These are phyloP conservation scores for Mustela lutreola DNA, from an alignment of 2,113 vertebrate genomes.

Conservation along the genomic window DNA sequence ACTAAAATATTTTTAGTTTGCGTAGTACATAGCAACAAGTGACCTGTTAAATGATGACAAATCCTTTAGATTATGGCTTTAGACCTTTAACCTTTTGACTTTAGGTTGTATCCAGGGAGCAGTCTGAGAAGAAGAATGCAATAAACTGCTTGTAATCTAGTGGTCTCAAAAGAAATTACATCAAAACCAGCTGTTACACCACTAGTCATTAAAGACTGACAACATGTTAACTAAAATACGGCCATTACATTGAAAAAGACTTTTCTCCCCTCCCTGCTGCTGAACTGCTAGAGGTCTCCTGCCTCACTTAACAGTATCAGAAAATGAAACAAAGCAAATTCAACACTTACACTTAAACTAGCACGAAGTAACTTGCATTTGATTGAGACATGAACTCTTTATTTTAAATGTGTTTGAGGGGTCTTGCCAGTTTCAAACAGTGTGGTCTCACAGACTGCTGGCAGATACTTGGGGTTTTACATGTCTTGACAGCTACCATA, in stretches of 20 bases:
- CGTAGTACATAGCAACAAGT: constrained; percentile 84
- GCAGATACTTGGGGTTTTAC: background rate
- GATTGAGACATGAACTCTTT: constrained; percentile 55
- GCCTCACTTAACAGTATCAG: constrained; percentile 1
- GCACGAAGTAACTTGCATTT: background rate
- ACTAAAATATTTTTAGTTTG: constrained; percentile 66
- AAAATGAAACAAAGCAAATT: constrained; percentile 59
- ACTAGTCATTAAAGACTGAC: constrained; percentile 82
- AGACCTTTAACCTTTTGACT: constrained; percentile 91
- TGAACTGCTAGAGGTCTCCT: constrained; percentile 34
- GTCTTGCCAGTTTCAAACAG: background rate
- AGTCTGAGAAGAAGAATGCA: constrained; percentile 86
- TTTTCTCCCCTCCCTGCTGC: constrained; percentile 70
- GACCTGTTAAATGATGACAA: constrained; percentile 89
- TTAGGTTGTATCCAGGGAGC: constrained; percentile 87
- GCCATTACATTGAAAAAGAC: constrained; percentile 81
- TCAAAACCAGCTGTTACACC: constrained; percentile 87
- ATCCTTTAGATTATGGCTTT: constrained; percentile 89
- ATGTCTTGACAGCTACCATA: constrained; percentile 17
- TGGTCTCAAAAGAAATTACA: constrained; percentile 89
- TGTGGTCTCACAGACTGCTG: background rate
- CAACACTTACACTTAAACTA: constrained; percentile 49
- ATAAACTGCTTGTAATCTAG: constrained; percentile 89
- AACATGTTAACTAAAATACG: constrained; percentile 84
- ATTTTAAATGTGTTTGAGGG: constrained; percentile 55